Conservation (phyloP, 2,797 vertebrate genomes). For the Rhynchotus rufescens region DNA sequence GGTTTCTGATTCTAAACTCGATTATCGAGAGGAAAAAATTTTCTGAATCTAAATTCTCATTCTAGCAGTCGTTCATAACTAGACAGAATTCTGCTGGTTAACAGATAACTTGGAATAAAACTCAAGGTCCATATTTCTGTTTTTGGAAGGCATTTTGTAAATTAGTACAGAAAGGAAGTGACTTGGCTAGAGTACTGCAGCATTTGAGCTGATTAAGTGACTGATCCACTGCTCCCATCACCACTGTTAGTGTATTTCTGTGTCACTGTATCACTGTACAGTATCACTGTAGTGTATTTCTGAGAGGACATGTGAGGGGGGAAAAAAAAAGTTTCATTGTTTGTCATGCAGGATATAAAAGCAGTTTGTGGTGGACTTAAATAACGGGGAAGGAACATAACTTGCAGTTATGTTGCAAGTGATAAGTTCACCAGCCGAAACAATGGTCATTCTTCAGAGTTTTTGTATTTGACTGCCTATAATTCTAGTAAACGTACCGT, state of each 20-base stretch:
- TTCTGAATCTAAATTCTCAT: neutral
- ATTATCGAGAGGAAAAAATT: neutral
- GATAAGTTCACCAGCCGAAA: neutral
- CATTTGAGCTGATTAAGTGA: too few relatives aligned
- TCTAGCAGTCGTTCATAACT: neutral
- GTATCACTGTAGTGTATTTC: neutral
- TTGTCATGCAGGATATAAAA: neutral
- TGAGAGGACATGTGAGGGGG: neutral
- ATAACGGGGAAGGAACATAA: neutral
- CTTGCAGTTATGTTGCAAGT: neutral
- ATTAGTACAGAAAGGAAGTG: neutral
- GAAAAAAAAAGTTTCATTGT: neutral
- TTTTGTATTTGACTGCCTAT: neutral
- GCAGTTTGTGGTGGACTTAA: too few relatives aligned
- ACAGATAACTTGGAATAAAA: neutral
- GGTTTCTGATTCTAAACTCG: neutral
- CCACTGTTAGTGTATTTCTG: neutral
- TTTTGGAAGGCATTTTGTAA: neutral
- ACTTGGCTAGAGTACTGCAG: neutral
- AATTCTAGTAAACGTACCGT: neutral
- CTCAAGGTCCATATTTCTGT: neutral
- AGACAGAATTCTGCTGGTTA: neutral
- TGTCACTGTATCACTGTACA: too few relatives aligned
- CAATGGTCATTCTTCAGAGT: neutral
- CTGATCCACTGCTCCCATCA: neutral